These are phyloP conservation scores for Ophiodon elongatus DNA, from an alignment of 2,113 vertebrate species.

Conservation along the genomic window DNA sequence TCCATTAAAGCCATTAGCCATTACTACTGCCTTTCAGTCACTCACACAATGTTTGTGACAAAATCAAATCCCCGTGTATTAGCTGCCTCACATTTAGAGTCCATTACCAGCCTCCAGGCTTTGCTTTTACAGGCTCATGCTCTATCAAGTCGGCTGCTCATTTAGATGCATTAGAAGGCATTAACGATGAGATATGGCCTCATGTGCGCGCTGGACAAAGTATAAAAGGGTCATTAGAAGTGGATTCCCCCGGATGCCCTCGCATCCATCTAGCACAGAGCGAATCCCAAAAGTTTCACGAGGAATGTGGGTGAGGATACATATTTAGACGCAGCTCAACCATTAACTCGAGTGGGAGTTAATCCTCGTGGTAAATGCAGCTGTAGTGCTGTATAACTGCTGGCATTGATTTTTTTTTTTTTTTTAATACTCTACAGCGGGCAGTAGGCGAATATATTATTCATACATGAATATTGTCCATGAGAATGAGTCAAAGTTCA, in stretches of 20 bases:
- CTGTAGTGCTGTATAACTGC: not conserved
- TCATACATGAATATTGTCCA: not conserved
- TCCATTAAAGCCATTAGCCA: not conserved
- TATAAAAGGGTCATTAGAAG: conserved; percentile 58
- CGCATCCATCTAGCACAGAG: conserved; percentile 23
- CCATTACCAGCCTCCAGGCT: conserved; percentile 49
- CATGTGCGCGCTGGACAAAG: conserved; percentile 59
- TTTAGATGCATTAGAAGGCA: conserved; percentile 70
- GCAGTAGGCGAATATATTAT: not conserved
- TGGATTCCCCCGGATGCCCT: conserved; percentile 47
- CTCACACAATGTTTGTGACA: conserved; percentile 22
- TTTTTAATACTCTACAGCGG: not conserved
- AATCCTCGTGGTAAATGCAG: conserved; percentile 14
- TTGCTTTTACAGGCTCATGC: conserved; percentile 53
- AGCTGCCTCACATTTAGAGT: conserved; percentile 47
- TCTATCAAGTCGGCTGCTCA: conserved; percentile 47
- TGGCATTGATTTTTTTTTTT: not conserved
- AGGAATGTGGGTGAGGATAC: conserved; percentile 17
- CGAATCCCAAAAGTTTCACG: conserved; percentile 36
- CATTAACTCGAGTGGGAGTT: conserved; percentile 26
- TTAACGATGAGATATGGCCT: conserved; percentile 69
- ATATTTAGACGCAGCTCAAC: not conserved
- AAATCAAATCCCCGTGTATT: conserved; percentile 20
- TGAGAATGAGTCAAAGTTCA: conserved; percentile 33
- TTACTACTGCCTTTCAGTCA: not conserved